Percentiles rank a stretch among this genome's conserved stretches.
These are phyloP conservation scores for Xanthia icteritia DNA, from an alignment of 2,888 invertebrate genomes.

Conservation along the genomic window DNA sequence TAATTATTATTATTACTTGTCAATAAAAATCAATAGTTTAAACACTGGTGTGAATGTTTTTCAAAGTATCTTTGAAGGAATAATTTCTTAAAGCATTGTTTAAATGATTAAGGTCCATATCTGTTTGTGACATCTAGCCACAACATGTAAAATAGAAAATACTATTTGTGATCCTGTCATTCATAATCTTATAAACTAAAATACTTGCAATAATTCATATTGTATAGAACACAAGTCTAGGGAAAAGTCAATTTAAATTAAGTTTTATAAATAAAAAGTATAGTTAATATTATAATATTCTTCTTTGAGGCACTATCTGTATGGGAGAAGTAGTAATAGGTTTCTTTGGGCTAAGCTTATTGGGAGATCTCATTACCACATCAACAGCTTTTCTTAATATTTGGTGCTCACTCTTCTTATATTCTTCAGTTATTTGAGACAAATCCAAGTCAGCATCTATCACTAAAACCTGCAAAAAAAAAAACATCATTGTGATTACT, in stretches of 20 bases:
- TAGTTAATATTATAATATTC: slow-evolving; percentile 78
- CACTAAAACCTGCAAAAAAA: slow-evolving; percentile 90
- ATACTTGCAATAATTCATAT: slow-evolving; percentile 41
- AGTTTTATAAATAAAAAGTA: slow-evolving; percentile 41
- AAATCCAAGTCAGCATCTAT: slow-evolving; percentile 92
- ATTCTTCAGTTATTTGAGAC: slow-evolving; percentile 92
- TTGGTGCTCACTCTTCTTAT: slow-evolving; percentile 91
- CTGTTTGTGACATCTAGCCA: slow-evolving; percentile 29
- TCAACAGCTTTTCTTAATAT: slow-evolving; percentile 87
- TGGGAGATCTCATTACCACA: slow-evolving; percentile 88
- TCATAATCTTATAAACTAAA: slow-evolving; percentile 56
- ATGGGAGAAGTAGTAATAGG: slow-evolving; percentile 84
- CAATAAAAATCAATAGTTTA: slow-evolving; percentile 19
- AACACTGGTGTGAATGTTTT: slow-evolving; percentile 30
- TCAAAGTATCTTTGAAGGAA: slow-evolving; percentile 28
- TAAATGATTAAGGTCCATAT: slow-evolving; percentile 19
- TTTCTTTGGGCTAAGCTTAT: slow-evolving; percentile 87
- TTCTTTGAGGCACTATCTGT: slow-evolving; percentile 82
- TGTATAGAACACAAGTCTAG: slow-evolving; percentile 34
- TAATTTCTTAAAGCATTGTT: slow-evolving; percentile 37
- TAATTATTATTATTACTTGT: slow-evolving; percentile 24
- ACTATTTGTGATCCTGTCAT: slow-evolving; percentile 51
- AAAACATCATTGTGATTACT: neutral
- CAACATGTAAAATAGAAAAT: slow-evolving; percentile 24
- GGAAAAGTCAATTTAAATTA: slow-evolving; percentile 33